These are phyloP conservation scores for Acanthococcus lagerstroemiae DNA, from an alignment of 2,888 invertebrate genomes.

Conservation along the genomic window DNA sequence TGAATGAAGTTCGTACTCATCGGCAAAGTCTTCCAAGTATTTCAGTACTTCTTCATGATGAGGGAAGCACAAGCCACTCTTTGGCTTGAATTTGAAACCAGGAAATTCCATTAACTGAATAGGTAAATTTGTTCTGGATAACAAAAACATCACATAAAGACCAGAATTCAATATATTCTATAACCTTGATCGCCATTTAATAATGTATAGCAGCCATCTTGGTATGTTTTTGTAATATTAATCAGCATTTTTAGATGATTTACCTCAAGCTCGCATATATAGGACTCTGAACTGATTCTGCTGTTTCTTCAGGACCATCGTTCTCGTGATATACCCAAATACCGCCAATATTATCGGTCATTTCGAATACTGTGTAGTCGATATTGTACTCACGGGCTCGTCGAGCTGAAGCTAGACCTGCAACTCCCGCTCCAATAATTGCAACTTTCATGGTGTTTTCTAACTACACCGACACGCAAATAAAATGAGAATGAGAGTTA, in stretches of 20 bases:
- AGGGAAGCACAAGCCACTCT: conserved; percentile 53
- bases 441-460: conserved; percentile 32
- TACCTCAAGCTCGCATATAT: conserved; percentile 84
- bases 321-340: conserved; percentile 82
- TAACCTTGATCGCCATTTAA: too few relatives aligned
- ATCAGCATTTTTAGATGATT: background rate
- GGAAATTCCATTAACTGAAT: conserved; percentile 89
- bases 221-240: background rate
- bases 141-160: too few relatives aligned
- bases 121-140: conserved; percentile 76
- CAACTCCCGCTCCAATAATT: conserved; percentile 31
- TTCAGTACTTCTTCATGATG: conserved; percentile 54
- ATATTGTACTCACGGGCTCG: conserved; percentile 22
- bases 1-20: conserved; percentile 51
- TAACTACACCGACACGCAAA: too few relatives aligned
- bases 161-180: too few relatives aligned
- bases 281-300: conserved; percentile 74
- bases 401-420: conserved; percentile 30
- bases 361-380: conserved; percentile 63
- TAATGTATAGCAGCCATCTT: too few relatives aligned
- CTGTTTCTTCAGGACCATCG: conserved; percentile 58
- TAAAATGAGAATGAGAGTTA: too few relatives aligned
- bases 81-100: conserved; percentile 66
- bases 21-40: conserved; percentile 58
- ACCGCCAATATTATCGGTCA: conserved; percentile 64